These are phyloP conservation scores for Eupithecia centaureata DNA, from an alignment of 2,888 invertebrate genomes.

Conservation along the genomic window DNA sequence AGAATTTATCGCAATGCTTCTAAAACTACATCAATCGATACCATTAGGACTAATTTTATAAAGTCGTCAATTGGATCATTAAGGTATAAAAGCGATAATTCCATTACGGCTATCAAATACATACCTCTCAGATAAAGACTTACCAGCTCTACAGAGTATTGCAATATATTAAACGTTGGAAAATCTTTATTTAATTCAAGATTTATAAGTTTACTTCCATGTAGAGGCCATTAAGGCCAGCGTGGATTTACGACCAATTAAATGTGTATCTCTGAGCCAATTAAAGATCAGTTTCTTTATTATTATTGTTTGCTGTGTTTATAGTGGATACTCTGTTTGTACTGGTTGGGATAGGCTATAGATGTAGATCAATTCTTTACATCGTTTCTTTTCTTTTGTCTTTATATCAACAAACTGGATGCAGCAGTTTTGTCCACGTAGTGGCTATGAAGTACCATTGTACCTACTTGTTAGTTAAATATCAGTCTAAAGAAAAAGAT, in stretches of 20 bases:
- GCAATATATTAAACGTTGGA: constrained; percentile 44
- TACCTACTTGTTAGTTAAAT: no score
- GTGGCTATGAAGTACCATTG: no score
- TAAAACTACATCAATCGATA: background rate
- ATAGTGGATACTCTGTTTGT: constrained; percentile 55
- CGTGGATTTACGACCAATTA: constrained; percentile 77
- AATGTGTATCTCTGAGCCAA: constrained; percentile 76
- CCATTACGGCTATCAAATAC: constrained; percentile 57
- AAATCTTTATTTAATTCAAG: constrained; percentile 47
- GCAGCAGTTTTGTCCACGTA: background rate
- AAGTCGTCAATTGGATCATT: constrained; percentile 45
- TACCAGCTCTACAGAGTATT: constrained; percentile 26
- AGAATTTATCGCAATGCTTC: background rate
- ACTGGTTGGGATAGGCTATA: constrained; percentile 41
- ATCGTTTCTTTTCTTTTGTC: background rate
- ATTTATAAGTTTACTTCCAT: constrained; percentile 49
- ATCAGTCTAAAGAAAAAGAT: no score
- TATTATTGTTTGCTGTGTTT: constrained; percentile 65
- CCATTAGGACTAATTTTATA: constrained; percentile 16
- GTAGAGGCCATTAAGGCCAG: constrained; percentile 63
- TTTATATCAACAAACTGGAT: background rate
- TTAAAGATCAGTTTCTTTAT: constrained; percentile 75
- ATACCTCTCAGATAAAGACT: constrained; percentile 47
- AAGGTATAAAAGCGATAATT: constrained; percentile 52
- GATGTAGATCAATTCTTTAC: background rate